phyloP scores from a whole-genome alignment of 2,113 vertebrate species.

The Capreolus pygargus region DNA sequence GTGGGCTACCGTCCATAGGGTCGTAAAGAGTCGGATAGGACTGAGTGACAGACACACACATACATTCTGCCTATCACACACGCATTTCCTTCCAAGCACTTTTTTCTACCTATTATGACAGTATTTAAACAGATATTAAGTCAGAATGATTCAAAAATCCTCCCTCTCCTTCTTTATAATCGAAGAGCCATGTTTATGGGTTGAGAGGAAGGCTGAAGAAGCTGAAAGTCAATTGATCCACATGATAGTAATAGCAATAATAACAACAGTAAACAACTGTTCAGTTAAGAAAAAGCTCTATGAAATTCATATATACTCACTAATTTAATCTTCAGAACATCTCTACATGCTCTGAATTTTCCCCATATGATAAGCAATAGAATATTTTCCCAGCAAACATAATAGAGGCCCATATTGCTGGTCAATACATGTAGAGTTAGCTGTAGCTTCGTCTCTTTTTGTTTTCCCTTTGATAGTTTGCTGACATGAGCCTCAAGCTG shows the following conservation, averaged over 20 bases:
- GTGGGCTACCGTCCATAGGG: neutral
- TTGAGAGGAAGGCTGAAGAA: neutral
- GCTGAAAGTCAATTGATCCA: neutral
- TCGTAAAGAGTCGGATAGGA: neutral
- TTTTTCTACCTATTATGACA: neutral
- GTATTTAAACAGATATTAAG: neutral
- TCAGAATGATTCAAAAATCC: neutral
- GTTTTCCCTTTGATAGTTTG: neutral
- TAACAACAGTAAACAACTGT: neutral
- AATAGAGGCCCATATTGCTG: accelerated
- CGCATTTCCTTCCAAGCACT: neutral
- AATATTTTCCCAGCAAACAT: neutral
- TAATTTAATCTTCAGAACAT: neutral
- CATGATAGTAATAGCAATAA: neutral
- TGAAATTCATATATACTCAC: neutral
- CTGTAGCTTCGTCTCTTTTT: neutral
- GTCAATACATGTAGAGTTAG: neutral
- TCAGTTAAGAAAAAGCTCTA: neutral
- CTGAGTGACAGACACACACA: neutral
- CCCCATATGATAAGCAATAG: neutral
- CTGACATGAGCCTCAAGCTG: neutral
- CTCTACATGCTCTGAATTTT: neutral
- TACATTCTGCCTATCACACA: neutral
- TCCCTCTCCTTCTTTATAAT: neutral
- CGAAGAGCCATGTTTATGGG: neutral